Evolutionary conservation across 2,888 invertebrate species (phyloP), one percentile per base, ranked within the genome.

Genomic region (Ephialtes manifestator): DNA sequence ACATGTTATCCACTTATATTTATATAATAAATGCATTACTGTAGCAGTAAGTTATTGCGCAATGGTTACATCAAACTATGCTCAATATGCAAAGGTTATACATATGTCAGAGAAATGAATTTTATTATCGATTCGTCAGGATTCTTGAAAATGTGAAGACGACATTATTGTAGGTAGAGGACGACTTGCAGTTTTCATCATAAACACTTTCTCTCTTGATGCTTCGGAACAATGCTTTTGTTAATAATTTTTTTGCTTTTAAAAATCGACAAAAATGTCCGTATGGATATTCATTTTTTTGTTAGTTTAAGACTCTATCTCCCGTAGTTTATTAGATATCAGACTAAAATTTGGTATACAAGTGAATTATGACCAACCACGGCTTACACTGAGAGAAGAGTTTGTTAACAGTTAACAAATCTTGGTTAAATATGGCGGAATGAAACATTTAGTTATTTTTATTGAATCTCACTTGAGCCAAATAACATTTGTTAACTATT

Each of bases 1-100:
- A 24, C 24, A 24, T 1, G 24, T 24, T 24, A 24, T 24, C 35
- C 68, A 72, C 77, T 68, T 74, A 71, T 55, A 24, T 84, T 76
- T 67, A 58, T 48, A 60, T 72, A 72, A 81, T 67, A 81, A 78
- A 68, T 74, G 60, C 72, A 70, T 74, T 81, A 74, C 51, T 68
- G 72, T 68, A 24, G 74, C 60, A 53, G 24, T 65, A 46, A 65
- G 48, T 53, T 11, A 24, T 78, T 77, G 68, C 72, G 74, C 77
- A 84, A 74, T 75, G 8, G 13, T 43, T 20, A 39, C 11, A 20
- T 65, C 35, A 39, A 65, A 35, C 2, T 39, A 5, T 13, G 5
- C 13, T 24, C 43, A 11, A 39, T 18, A 63, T 18, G 63, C 31
- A 35, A 60, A 28, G 48, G 15, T 67, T 28, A 24, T 24, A 24